Evolutionary conservation across 2,888 invertebrate genomes (phyloP), one percentile per base, ranked within the genome.

Genomic region (Erpobdella octoculata): DNA sequence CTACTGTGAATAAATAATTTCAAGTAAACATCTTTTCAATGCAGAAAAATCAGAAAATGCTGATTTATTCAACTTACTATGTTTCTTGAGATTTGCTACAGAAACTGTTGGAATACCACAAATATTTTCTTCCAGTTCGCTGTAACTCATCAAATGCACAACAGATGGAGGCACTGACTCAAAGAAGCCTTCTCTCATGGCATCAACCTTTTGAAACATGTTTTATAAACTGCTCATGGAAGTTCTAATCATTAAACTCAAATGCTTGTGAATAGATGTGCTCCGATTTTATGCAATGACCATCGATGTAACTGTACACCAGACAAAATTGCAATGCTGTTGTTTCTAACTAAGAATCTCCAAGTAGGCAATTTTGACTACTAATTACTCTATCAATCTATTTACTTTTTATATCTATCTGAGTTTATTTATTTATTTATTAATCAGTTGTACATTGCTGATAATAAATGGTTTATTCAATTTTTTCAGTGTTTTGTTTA

Each of bases 91-190:
- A n/a, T 80, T 79, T 53, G 82, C 82, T 1, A 82, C 72, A 6
- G 81, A 77, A 67, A 83, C 81, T 33, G 81, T 79, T 9, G 82
- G 80, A 70, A 82, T 80, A 6, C 83, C 83, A 78, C 83, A 81
- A 25, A 83, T 76, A 31, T 80, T 73, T 21, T 78, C 78, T 74
- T 83, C 82, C 65, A 82, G 75, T 71, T 82, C 82, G 70, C 81
- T 81, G 81, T 81, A 82, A 0, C 82, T 81, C 35, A 82, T 75
- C 28, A 83, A 74, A 65, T 80, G 79, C 12, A 82, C 76, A 15
- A 81, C 81, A 71, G 81, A 81, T 73, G 80, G 78, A 5, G 83
- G 82, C 9, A 83, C 77, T 6, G 81, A 81, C 66, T 79, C 79
- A 62, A 81, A 76, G 62, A 83, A 74, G 1, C 83, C 83, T 71